Evolutionary conservation across 1,140 invertebrate species (phyloP).

Genomic region (Calliphora vicina): DNA sequence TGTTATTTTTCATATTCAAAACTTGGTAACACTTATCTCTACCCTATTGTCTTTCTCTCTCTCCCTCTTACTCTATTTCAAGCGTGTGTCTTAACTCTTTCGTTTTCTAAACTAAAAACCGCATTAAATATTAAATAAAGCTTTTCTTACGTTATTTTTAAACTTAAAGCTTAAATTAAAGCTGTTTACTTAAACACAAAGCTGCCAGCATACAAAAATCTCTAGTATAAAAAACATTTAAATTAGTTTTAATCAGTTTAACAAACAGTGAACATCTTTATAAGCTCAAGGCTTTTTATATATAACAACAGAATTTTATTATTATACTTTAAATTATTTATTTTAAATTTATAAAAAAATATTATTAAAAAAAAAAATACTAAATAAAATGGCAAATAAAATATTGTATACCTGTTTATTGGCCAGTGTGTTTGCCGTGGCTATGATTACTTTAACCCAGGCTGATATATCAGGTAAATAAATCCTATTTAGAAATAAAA

Average conservation of each 20-base stretch:
- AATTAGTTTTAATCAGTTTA: slow-evolving; percentile 9
- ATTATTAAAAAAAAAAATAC: neutral
- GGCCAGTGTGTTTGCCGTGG: neutral
- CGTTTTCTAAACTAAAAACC: neutral
- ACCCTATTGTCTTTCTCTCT: too few species aligned
- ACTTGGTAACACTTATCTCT: too few species aligned
- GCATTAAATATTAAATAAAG: neutral
- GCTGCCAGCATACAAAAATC: neutral
- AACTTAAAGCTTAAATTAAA: neutral
- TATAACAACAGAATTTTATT: neutral
- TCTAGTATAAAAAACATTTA: neutral
- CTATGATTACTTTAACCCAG: neutral
- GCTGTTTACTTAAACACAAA: neutral
- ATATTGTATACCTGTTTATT: neutral
- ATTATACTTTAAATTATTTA: too few species aligned
- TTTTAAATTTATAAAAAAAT: neutral
- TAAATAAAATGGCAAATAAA: neutral
- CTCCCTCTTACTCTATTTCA: too few species aligned
- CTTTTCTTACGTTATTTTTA: neutral
- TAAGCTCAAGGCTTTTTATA: neutral
- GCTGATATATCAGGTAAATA: neutral
- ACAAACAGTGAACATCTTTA: neutral
- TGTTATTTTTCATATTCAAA: too few species aligned
- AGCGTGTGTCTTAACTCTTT: slow-evolving; percentile 49
- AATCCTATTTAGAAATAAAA: neutral